Conservation (phyloP, 2,888 invertebrate species). For the Lasiommata megera region DNA sequence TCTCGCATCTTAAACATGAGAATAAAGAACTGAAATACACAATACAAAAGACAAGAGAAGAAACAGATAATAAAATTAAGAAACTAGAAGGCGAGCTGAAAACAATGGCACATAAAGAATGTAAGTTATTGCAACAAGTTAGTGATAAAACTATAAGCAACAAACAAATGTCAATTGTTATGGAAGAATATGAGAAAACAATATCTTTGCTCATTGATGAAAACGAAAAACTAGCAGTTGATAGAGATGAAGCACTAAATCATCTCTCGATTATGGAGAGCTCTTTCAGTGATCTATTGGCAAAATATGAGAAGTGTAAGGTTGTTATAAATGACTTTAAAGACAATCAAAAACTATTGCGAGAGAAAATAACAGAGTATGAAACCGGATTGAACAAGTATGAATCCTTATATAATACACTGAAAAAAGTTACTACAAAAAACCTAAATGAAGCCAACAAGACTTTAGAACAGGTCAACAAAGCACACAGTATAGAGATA, state of each 20-base stretch:
- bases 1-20: constrained; percentile 59
- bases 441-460: constrained; percentile 88
- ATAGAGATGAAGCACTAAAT: constrained; percentile 81
- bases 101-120: constrained; percentile 51
- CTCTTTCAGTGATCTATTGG: constrained; percentile 83
- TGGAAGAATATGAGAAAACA: constrained; percentile 90
- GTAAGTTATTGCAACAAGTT: constrained; percentile 57
- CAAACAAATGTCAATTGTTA: constrained; percentile 84
- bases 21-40: constrained; percentile 62
- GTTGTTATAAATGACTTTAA: constrained; percentile 73
- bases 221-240: constrained; percentile 79
- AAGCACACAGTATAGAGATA: constrained; percentile 88
- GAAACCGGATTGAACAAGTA: constrained; percentile 86
- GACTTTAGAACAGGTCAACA: constrained; percentile 88
- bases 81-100: constrained; percentile 62
- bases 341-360: constrained; percentile 84
- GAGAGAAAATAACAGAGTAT: constrained; percentile 84
- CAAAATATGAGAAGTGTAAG: constrained; percentile 85
- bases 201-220: constrained; percentile 87
- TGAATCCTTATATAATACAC: constrained; percentile 90
- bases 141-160: constrained; percentile 62
- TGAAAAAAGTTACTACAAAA: constrained; percentile 92
- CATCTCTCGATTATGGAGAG: constrained; percentile 83
- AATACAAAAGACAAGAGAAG: constrained; percentile 55
- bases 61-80: constrained; percentile 55